Evolutionary conservation across 2,888 invertebrate species (phyloP), one percentile per base, ranked within the genome.

Genomic region (Drosophila niveifrons): DNA sequence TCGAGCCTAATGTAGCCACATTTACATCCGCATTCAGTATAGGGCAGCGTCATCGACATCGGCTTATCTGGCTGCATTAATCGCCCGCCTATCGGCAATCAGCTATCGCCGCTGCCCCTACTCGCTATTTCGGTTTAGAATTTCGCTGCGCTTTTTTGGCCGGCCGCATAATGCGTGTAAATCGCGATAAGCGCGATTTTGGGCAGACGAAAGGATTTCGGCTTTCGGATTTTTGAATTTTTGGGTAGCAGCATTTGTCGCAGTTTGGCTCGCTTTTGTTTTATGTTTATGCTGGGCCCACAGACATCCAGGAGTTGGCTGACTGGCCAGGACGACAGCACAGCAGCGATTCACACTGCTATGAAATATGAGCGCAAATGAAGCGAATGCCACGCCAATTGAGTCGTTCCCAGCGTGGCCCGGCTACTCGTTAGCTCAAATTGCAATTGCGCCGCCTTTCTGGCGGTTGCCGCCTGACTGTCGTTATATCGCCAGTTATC

Each of bases 281-380:
- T 89, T 82, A 82, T 80, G 80, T 67, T 77, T 83, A 81, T 84
- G 87, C 80, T 57, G 87, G 87, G 66, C 71, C 70, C 75, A 68
- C 70, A 63, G 43, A 34, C 63, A 36, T 36, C 3, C 36, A 48
- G 67, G 64, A 68, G 4, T 10, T 31, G 10, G 31, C 9, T 9
- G 31, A 31, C n/a, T 23, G 55, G 47, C 13, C 34, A 51, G 44
- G 50, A 39, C 57, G 17, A 28, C 41, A 34, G 50, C 4, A 58
- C 31, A 23, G 23, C 23, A 23, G 41, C 41, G 44, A 52, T n/a
- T n/a, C n/a, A 51, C 15, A 18, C 34, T 46, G 48, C 47, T 47
- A 47, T 86, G 88, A 84, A 82, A 82, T 82, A 88, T 88, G 82
- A 82, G 86, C 88, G 72, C 79, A 87, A 83, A 83, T 87, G 82